phyloP scores from a whole-genome alignment of 2,888 invertebrate species.

The Lochmaea capreae region DNA sequence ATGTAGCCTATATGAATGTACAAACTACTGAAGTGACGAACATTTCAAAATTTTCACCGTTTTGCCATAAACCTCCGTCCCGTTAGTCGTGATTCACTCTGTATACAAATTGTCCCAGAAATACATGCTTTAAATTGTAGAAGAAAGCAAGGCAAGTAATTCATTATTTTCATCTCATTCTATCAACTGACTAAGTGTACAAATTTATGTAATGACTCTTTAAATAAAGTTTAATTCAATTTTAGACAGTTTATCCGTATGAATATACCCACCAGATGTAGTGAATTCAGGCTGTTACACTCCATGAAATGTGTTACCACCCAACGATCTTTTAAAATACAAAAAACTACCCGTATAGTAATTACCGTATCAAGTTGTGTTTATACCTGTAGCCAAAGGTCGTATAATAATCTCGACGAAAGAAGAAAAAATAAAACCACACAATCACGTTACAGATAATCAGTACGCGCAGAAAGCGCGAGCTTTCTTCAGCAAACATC shows the following conservation, averaged over 20 bases:
- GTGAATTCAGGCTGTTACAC: not conserved
- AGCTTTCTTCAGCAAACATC: constrained; percentile 62
- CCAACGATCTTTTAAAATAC: constrained; percentile 23
- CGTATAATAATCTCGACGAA: constrained; percentile 14
- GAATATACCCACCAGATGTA: not conserved
- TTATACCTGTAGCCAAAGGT: constrained; percentile 20
- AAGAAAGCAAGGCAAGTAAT: no score
- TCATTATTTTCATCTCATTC: no score
- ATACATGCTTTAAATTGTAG: no score
- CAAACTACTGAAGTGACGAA: no score
- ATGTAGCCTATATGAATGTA: no score
- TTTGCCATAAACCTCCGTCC: no score
- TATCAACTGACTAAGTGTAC: no score
- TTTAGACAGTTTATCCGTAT: not conserved
- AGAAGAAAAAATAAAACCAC: constrained; percentile 4
- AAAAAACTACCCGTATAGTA: constrained; percentile 15
- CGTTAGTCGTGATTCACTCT: no score
- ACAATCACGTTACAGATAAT: constrained; percentile 19
- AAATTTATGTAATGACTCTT: no score
- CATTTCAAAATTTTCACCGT: no score
- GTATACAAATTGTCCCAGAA: no score
- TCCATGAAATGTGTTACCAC: constrained; percentile 14
- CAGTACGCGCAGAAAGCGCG: constrained; percentile 52
- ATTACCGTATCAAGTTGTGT: constrained; percentile 22
- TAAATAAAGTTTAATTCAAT: not conserved